Conservation (phyloP, 1,140 invertebrate species). For the Megathymus violae region DNA sequence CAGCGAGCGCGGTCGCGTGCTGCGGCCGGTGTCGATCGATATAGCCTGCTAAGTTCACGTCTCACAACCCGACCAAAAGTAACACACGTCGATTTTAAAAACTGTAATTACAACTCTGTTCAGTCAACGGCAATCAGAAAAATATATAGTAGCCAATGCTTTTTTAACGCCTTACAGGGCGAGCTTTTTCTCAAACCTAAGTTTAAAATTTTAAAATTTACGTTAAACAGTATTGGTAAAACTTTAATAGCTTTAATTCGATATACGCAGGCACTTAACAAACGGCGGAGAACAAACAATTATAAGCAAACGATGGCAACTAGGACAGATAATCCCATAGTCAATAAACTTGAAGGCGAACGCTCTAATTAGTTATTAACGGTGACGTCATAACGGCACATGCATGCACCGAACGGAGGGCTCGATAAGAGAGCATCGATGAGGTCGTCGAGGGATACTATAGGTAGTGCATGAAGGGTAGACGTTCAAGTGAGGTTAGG, state of each 20-base stretch:
- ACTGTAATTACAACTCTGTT: background rate
- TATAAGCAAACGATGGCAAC: background rate
- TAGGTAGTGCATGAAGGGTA: slow-evolving; percentile 58
- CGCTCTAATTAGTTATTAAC: slow-evolving; percentile 27
- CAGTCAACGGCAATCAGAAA: slow-evolving; percentile 3
- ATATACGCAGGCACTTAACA: slow-evolving; percentile 2
- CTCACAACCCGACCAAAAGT: slow-evolving; percentile 44
- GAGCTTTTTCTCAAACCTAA: background rate
- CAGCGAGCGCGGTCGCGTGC: slow-evolving; percentile 74
- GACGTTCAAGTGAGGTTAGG: slow-evolving; percentile 69
- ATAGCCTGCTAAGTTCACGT: slow-evolving; percentile 72
- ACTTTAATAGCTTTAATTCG: slow-evolving; percentile 6
- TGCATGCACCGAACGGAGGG: slow-evolving; percentile 7
- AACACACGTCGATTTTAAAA: slow-evolving; percentile 31
- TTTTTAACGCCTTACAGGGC: background rate
- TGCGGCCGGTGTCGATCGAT: slow-evolving; percentile 71
- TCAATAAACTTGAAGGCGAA: slow-evolving; percentile 33
- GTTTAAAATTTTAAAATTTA: background rate
- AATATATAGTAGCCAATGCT: background rate
- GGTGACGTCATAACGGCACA: slow-evolving; percentile 22
- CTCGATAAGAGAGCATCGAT: slow-evolving; percentile 30
- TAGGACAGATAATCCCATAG: slow-evolving; percentile 18
- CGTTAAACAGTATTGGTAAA: background rate
- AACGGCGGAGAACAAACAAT: slow-evolving; percentile 11
- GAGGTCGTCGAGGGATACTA: slow-evolving; percentile 48